Evolutionary conservation across 1,140 invertebrate genomes (phyloP).

Genomic region (Kradibia gibbosae): DNA sequence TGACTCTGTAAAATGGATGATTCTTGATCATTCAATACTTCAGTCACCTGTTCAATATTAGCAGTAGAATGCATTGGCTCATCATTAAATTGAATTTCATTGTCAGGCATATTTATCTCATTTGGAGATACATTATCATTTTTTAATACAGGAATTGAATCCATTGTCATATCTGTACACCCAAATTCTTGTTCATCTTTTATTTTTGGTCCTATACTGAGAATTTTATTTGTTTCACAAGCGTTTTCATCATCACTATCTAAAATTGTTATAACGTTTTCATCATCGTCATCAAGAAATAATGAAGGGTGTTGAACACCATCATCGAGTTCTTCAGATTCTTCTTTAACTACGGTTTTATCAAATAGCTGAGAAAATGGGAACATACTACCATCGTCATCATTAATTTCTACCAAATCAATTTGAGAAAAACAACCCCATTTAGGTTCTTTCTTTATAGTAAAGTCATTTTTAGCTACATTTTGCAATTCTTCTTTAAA

Average conservation of each 20-base stretch:
- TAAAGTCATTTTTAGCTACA: too few relatives aligned
- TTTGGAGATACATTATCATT: background rate
- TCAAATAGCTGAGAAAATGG: slow-evolving; percentile 60
- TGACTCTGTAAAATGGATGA: background rate
- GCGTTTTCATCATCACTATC: slow-evolving; percentile 59
- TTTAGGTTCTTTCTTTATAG: background rate
- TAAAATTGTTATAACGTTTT: slow-evolving; percentile 55
- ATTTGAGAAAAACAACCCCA: slow-evolving; percentile 51
- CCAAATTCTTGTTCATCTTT: slow-evolving; percentile 31
- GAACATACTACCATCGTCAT: slow-evolving; percentile 57
- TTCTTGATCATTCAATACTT: background rate
- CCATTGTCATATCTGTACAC: background rate
- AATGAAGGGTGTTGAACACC: slow-evolving; percentile 11
- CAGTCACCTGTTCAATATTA: background rate
- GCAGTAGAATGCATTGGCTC: too few relatives aligned
- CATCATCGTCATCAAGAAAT: slow-evolving; percentile 42
- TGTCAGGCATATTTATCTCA: background rate
- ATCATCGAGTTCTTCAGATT: slow-evolving; percentile 43
- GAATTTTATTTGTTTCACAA: slow-evolving; percentile 36
- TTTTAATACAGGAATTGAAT: background rate
- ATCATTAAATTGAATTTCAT: background rate
- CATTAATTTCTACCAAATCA: slow-evolving; percentile 57
- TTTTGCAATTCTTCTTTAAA: slow-evolving; percentile 17
- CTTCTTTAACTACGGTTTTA: slow-evolving; percentile 35
- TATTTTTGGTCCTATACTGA: slow-evolving; percentile 32